These are phyloP conservation scores for Portunus trituberculatus DNA, from an alignment of 1,140 invertebrate genomes.

Conservation along the genomic window DNA sequence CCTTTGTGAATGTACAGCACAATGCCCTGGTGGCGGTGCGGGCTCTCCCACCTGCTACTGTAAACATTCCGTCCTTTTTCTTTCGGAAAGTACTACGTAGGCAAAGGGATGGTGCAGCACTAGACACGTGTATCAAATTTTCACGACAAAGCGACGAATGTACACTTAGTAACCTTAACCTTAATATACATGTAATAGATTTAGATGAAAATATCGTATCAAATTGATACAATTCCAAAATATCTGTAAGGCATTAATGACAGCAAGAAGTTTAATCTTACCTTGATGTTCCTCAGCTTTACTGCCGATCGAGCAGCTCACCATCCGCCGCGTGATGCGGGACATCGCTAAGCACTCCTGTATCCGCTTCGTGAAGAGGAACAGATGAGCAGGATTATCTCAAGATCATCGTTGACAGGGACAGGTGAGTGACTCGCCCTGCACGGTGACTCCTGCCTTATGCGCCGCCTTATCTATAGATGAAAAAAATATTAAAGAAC, in stretches of 20 bases:
- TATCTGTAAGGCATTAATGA: too few species aligned
- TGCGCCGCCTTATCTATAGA: neutral
- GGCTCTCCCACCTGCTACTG: neutral
- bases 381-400: slow-evolving; percentile 64
- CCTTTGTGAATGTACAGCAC: neutral
- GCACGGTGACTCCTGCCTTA: neutral
- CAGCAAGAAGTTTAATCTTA: too few species aligned
- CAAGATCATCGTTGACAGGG: slow-evolving; percentile 71
- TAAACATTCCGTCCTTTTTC: neutral
- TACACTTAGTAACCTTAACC: too few species aligned
- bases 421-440: slow-evolving; percentile 49
- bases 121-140: too few species aligned
- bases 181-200: too few species aligned
- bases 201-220: too few species aligned
- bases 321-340: slow-evolving; percentile 69
- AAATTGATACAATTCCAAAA: too few species aligned
- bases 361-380: slow-evolving; percentile 65
- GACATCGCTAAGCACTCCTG: slow-evolving; percentile 72
- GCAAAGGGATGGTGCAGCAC: too few species aligned
- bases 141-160: too few species aligned
- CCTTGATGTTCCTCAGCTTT: slow-evolving; percentile 37
- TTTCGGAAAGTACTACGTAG: neutral
- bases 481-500: neutral
- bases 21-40: neutral
- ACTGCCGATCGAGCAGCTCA: slow-evolving; percentile 62